A percentile compares a stretch with the other conserved stretches of the same genome.
Evolutionary conservation across 2,888 invertebrate species (phyloP).

Genomic region (Sicus ferrugineus): DNA sequence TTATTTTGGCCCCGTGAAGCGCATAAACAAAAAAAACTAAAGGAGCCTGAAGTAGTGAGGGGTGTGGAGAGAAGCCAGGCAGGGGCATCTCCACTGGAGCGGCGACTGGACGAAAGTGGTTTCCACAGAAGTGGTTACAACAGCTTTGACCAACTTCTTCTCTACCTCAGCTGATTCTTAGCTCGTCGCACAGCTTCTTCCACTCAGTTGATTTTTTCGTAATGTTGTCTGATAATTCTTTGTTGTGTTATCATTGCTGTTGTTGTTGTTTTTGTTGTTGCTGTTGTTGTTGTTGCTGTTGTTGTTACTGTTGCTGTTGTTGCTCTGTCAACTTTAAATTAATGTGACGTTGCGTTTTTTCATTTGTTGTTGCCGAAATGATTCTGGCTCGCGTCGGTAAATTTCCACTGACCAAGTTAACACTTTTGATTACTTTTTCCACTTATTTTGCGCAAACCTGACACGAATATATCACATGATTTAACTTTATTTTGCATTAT

Average conservation of each 20-base stretch:
- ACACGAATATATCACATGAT: too few species aligned
- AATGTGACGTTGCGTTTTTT: background rate
- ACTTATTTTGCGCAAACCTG: too few species aligned
- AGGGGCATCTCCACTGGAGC: background rate
- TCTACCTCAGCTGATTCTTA: background rate
- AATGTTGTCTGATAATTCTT: constrained; percentile 3
- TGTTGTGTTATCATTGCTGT: background rate
- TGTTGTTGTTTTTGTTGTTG: background rate
- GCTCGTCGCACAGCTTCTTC: background rate
- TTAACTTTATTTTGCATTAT: background rate
- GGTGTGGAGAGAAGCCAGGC: background rate
- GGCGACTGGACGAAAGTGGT: constrained; percentile 25
- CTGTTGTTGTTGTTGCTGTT: background rate
- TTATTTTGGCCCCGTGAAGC: constrained; percentile 23
- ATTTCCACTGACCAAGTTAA: background rate
- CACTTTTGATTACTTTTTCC: background rate
- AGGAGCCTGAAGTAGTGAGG: constrained; percentile 2
- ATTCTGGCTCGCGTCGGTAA: background rate
- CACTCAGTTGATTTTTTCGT: background rate
- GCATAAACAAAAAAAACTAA: constrained; percentile 6
- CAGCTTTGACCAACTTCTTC: constrained; percentile 6
- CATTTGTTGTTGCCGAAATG: background rate
- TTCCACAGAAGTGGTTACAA: constrained; percentile 24
- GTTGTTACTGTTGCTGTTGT: background rate
- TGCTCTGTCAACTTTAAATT: background rate